Conservation (phyloP, 2,888 invertebrate species). For the Andrena haemorrhoa region DNA sequence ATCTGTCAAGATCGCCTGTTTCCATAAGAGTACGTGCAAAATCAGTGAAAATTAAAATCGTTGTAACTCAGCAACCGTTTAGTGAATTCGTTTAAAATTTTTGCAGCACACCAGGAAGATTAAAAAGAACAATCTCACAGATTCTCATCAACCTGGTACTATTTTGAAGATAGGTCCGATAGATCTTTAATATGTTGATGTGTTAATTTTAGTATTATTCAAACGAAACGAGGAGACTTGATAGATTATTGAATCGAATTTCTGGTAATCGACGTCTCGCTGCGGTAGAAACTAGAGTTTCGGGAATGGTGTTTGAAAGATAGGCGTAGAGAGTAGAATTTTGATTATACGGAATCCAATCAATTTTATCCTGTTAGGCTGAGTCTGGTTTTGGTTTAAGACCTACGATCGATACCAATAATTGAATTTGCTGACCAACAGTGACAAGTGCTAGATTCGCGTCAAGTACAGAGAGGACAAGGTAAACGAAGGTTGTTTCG, state of each 20-base stretch:
- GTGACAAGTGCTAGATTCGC: background rate
- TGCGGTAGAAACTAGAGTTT: conserved; percentile 1
- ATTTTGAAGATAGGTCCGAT: too few relatives aligned
- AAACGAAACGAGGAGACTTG: background rate
- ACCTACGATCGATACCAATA: background rate
- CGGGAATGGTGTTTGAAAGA: background rate
- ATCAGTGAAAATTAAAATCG: too few relatives aligned
- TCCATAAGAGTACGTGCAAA: too few relatives aligned
- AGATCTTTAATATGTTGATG: background rate
- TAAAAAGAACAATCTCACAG: too few relatives aligned
- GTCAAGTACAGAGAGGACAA: background rate
- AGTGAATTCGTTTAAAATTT: too few relatives aligned
- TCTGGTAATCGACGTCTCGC: background rate
- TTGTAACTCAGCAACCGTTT: too few relatives aligned
- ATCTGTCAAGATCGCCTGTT: too few relatives aligned
- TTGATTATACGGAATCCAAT: background rate
- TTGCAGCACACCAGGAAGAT: too few relatives aligned
- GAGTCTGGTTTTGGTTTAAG: background rate
- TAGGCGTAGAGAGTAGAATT: background rate
- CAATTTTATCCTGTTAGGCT: background rate
- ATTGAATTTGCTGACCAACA: background rate
- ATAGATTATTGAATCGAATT: background rate
- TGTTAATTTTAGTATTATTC: background rate
- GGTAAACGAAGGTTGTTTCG: background rate
- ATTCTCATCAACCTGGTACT: too few relatives aligned